phyloP scores from a whole-genome alignment of 2,797 vertebrate genomes.

The Macrochelys suwanniensis region DNA sequence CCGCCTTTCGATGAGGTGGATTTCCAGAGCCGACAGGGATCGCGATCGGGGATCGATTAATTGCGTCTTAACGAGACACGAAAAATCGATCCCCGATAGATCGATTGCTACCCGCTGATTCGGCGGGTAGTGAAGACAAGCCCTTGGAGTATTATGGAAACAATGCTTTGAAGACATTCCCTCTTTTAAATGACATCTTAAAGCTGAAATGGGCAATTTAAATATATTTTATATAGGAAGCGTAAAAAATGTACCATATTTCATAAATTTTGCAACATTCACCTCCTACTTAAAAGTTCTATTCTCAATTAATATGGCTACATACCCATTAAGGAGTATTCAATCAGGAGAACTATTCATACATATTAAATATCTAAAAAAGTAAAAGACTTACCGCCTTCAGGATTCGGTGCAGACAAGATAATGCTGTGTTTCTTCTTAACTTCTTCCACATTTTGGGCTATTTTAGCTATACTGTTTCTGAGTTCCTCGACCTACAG shows the following conservation, averaged over 20 bases:
- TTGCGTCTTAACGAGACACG: too few species aligned
- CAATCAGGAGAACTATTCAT: background rate
- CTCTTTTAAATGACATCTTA: background rate
- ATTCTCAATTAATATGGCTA: background rate
- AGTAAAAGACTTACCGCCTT: constrained; percentile 87
- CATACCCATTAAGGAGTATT: background rate
- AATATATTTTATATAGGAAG: background rate
- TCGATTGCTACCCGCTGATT: too few species aligned
- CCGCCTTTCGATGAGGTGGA: too few species aligned
- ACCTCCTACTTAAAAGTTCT: background rate
- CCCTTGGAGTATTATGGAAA: background rate
- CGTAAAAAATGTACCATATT: background rate
- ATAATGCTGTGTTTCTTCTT: constrained; percentile 95
- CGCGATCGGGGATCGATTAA: too few species aligned
- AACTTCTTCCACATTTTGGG: constrained; percentile 90
- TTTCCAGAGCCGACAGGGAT: too few species aligned
- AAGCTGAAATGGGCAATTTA: background rate
- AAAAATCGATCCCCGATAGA: too few species aligned
- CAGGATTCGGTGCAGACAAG: constrained; percentile 93
- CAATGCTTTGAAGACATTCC: background rate
- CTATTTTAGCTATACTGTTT: constrained; percentile 87
- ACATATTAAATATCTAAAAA: background rate
- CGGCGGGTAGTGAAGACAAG: too few species aligned
- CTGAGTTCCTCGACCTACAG: constrained; percentile 93
- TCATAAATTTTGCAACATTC: background rate